Conservation (phyloP, 2,888 invertebrate species). For the Dastarcus helophoroides region DNA sequence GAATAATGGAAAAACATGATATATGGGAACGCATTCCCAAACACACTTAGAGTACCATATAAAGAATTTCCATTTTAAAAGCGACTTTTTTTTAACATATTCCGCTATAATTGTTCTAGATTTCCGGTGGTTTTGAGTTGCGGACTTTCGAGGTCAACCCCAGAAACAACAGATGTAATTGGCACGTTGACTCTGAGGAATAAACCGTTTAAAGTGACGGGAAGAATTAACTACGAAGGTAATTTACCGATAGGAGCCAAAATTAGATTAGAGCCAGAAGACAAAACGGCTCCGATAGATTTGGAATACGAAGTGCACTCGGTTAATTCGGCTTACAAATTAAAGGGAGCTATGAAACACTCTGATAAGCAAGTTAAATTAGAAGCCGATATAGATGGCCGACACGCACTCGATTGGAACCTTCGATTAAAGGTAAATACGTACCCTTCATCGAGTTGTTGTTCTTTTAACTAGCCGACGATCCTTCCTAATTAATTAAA, state of each 20-base stretch:
- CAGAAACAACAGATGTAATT: slow-evolving; percentile 25
- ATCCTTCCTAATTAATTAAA: neutral
- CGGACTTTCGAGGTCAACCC: slow-evolving; percentile 17
- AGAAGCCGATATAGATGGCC: slow-evolving; percentile 31
- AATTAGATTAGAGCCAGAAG: slow-evolving; percentile 36
- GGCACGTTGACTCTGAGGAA: slow-evolving; percentile 38
- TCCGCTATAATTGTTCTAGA: too few relatives aligned
- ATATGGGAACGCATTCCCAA: too few relatives aligned
- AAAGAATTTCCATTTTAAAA: too few relatives aligned
- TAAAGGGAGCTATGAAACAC: slow-evolving; percentile 26
- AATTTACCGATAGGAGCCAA: slow-evolving; percentile 35
- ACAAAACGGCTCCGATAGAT: slow-evolving; percentile 30
- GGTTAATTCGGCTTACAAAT: slow-evolving; percentile 33
- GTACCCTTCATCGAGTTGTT: neutral
- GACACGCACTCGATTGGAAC: slow-evolving; percentile 36
- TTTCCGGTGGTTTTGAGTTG: slow-evolving; percentile 23
- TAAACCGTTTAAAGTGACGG: slow-evolving; percentile 35
- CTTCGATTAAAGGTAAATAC: slow-evolving; percentile 32
- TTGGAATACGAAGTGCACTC: slow-evolving; percentile 33
- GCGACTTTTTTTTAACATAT: too few relatives aligned
- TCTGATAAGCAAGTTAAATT: slow-evolving; percentile 13
- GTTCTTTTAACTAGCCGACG: neutral
- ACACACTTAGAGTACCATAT: too few relatives aligned
- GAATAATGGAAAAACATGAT: too few relatives aligned
- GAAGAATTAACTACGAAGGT: slow-evolving; percentile 33